These are phyloP conservation scores for Quadriops clusia DNA, from an alignment of 2,888 invertebrate species.

Conservation along the genomic window DNA sequence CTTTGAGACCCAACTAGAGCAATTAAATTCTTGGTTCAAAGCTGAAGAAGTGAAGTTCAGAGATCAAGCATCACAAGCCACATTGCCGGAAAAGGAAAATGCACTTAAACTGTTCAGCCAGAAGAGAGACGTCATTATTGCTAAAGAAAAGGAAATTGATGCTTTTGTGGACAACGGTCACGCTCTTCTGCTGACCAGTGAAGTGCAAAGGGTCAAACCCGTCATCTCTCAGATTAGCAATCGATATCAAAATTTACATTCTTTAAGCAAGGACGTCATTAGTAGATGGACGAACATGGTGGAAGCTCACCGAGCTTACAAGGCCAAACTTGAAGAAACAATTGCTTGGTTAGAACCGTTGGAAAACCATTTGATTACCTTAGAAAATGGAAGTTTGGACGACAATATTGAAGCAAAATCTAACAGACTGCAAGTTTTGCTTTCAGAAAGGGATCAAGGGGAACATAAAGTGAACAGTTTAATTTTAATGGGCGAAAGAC, in stretches of 20 bases:
- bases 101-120: conserved; percentile 61
- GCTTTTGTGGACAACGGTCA: conserved; percentile 84
- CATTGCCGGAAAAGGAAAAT: conserved; percentile 66
- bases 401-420: conserved; percentile 51
- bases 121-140: conserved; percentile 62
- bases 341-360: conserved; percentile 67
- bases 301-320: conserved; percentile 70
- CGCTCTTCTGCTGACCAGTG: conserved; percentile 68
- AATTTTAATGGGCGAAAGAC: conserved; percentile 70
- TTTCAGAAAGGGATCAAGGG: conserved; percentile 74
- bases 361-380: conserved; percentile 55
- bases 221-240: conserved; percentile 82
- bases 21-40: conserved; percentile 77
- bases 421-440: conserved; percentile 57
- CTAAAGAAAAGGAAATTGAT: conserved; percentile 77
- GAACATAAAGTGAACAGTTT: conserved; percentile 65
- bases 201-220: conserved; percentile 75
- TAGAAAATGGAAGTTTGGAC: conserved; percentile 49
- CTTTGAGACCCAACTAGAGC: conserved; percentile 72
- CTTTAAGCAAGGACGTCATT: conserved; percentile 74
- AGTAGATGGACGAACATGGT: conserved; percentile 74
- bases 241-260: conserved; percentile 69
- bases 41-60: conserved; percentile 72
- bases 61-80: conserved; percentile 73
- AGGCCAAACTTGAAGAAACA: conserved; percentile 61